phyloP scores from a whole-genome alignment of 2,888 invertebrate species.

The Toxonevra muliebris region DNA sequence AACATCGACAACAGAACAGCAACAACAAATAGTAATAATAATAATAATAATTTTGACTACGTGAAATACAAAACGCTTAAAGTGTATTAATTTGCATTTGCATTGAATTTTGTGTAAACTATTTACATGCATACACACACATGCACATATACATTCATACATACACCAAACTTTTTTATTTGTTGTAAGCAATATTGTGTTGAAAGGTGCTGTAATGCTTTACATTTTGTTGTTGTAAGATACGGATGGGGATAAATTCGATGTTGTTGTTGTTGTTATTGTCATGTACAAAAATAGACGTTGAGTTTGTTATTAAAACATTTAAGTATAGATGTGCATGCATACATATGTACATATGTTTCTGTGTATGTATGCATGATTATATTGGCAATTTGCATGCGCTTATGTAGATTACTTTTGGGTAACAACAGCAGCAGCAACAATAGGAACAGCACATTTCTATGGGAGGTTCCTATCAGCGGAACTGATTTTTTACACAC shows the following conservation, averaged over 20 bases:
- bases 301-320: neutral
- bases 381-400: too few species aligned
- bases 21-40: too few species aligned
- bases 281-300: neutral
- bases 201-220: neutral
- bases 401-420: neutral
- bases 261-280: neutral
- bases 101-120: too few species aligned
- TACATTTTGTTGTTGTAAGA: neutral
- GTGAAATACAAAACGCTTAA: slow-evolving; percentile 1
- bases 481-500: neutral
- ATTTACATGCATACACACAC: neutral
- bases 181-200: neutral
- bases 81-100: neutral
- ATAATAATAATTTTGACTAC: neutral
- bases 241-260: neutral
- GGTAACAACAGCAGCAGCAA: neutral
- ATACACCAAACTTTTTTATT: neutral
- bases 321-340: neutral
- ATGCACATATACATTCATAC: neutral
- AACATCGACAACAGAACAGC: too few species aligned
- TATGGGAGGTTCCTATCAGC: neutral
- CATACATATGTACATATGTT: neutral
- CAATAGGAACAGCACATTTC: neutral
- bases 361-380: neutral